These are phyloP conservation scores for Eulemur rubriventer DNA, from an alignment of 2,797 vertebrate species.

Conservation along the genomic window DNA sequence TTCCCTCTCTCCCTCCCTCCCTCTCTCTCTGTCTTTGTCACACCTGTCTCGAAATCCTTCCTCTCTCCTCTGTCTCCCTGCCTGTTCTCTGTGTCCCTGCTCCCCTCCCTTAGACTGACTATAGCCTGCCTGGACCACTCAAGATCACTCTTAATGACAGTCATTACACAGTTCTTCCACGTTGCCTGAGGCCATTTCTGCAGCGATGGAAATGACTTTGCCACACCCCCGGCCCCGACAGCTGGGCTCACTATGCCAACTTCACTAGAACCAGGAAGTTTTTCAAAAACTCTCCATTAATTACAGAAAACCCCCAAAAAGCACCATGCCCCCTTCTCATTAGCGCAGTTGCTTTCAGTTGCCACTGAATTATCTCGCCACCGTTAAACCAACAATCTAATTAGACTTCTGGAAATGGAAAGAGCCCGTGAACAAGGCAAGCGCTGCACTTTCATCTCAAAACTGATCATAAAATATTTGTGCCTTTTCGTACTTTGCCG, in stretches of 20 bases:
- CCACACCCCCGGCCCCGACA: constrained; percentile 81
- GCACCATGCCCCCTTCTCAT: constrained; percentile 90
- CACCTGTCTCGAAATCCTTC: neutral
- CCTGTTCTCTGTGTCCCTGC: neutral
- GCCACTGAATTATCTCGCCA: constrained; percentile 90
- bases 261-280: constrained; percentile 84
- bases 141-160: constrained; percentile 76
- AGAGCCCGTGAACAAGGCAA: constrained; percentile 68
- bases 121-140: constrained; percentile 42
- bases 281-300: constrained; percentile 87
- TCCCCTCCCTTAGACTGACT: neutral
- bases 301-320: constrained; percentile 88
- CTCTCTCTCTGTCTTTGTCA: neutral
- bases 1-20: no score
- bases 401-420: constrained; percentile 81
- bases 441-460: constrained; percentile 81
- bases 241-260: constrained; percentile 88
- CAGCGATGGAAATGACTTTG: constrained; percentile 76
- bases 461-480: constrained; percentile 81
- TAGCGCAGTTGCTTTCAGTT: constrained; percentile 88
- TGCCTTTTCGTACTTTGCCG: constrained; percentile 57
- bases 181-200: constrained; percentile 68
- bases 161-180: constrained; percentile 53
- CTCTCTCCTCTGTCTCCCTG: neutral
- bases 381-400: constrained; percentile 88